A percentile compares a stretch with the other conserved stretches of the same genome.
Evolutionary conservation across 2,888 invertebrate species (phyloP).

Genomic region (Atethmia centrago): DNA sequence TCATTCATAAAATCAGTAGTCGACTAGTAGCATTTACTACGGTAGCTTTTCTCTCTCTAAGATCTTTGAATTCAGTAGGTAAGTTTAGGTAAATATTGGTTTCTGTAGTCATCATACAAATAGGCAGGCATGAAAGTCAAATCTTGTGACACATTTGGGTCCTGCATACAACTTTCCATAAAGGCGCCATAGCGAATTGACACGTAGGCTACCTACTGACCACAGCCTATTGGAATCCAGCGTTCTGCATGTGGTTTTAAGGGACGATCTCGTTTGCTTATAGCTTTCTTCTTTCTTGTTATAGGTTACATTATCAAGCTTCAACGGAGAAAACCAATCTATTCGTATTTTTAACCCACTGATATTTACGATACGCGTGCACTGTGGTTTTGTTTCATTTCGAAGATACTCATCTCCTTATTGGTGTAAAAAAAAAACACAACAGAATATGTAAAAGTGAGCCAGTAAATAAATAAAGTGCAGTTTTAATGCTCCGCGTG

Average conservation of each 20-base stretch:
- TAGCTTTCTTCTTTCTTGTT: slow-evolving; percentile 52
- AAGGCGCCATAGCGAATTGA: slow-evolving; percentile 2
- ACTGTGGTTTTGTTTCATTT: slow-evolving; percentile 29
- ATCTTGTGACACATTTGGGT: slow-evolving; percentile 8
- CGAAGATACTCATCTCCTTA: neutral
- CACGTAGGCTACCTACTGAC: slow-evolving; percentile 18
- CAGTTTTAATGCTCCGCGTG: slow-evolving; percentile 29
- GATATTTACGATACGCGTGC: slow-evolving; percentile 29
- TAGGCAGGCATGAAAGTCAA: slow-evolving; percentile 17
- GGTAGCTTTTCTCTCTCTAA: neutral
- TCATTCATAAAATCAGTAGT: no score
- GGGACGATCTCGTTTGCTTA: slow-evolving; percentile 30
- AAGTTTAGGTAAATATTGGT: neutral
- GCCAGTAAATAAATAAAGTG: slow-evolving; percentile 27
- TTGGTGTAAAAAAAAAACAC: slow-evolving; percentile 15
- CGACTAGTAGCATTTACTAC: no score
- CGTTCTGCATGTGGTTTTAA: slow-evolving; percentile 35
- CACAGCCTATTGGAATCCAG: slow-evolving; percentile 28
- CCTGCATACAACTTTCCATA: slow-evolving; percentile 21
- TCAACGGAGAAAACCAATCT: slow-evolving; percentile 35
- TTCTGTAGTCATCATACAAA: neutral
- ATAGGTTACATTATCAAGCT: slow-evolving; percentile 24
- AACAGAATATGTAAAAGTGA: slow-evolving; percentile 36
- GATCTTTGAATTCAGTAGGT: neutral
- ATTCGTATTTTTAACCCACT: slow-evolving; percentile 35